Evolutionary conservation across 2,888 invertebrate genomes (phyloP).

Genomic region (Lacanobia oleracea): DNA sequence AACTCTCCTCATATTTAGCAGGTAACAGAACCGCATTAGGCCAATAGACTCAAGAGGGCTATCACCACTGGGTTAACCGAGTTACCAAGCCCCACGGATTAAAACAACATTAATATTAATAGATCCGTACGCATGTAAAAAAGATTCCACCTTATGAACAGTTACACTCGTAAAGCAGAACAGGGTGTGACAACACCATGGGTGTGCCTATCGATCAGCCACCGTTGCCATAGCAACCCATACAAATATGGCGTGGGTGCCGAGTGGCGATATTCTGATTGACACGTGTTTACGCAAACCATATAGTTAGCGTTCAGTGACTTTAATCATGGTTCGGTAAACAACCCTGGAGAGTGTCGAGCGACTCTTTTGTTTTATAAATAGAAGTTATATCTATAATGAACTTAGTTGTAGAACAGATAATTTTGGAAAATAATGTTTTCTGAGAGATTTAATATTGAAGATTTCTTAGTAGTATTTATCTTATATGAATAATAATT

Average conservation of each 20-base stretch:
- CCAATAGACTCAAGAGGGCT: no score
- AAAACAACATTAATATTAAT: no score
- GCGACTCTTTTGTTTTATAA: conserved; percentile 3
- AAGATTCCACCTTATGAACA: no score
- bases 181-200: not conserved
- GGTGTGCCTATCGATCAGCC: not conserved
- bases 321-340: conserved; percentile 23
- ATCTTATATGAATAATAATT: not conserved
- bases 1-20: no score
- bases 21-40: no score
- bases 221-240: conserved; percentile 31
- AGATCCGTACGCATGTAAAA: no score
- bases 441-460: not conserved
- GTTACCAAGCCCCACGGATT: no score
- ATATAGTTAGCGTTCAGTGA: conserved; percentile 37
- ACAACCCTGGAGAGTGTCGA: not conserved
- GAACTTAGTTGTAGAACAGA: not conserved
- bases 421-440: not conserved
- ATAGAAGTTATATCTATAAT: conserved; percentile 7
- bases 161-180: not conserved
- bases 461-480: not conserved
- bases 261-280: conserved; percentile 24
- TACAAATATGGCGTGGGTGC: conserved; percentile 30
- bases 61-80: no score
- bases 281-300: conserved; percentile 19